Conservation (phyloP, 2,888 invertebrate species). For the Erannis defoliaria region DNA sequence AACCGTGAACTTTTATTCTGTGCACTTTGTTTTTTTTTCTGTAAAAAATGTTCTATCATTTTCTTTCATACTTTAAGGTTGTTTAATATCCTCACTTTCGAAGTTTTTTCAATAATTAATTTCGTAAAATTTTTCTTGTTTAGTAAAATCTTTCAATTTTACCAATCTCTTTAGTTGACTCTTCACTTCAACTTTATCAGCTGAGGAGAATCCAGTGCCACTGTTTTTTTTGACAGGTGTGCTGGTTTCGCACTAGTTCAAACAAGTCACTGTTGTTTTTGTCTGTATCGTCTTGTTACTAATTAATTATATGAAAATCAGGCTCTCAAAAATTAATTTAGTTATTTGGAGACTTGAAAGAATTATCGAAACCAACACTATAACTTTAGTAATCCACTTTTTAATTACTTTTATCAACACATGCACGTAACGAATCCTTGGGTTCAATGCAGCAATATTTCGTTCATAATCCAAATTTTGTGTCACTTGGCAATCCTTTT, state of each 20-base stretch:
- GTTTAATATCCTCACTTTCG: background rate
- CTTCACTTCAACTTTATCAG: conserved; percentile 64
- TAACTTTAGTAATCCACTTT: conserved; percentile 54
- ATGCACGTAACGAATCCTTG: conserved; percentile 65
- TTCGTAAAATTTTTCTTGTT: conserved; percentile 16
- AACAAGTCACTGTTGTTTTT: conserved; percentile 28
- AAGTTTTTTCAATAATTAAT: conserved; percentile 10
- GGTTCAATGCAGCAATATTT: conserved; percentile 62
- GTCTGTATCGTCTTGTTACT: background rate
- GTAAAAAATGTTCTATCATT: background rate
- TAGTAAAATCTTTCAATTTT: conserved; percentile 20
- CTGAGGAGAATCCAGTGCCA: conserved; percentile 67
- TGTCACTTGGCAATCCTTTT: conserved; percentile 78
- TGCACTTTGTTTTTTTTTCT: conserved; percentile 11
- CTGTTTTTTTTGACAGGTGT: conserved; percentile 59
- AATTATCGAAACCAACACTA: conserved; percentile 53
- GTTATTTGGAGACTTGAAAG: conserved; percentile 50
- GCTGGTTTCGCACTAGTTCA: conserved; percentile 26
- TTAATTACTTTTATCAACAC: conserved; percentile 69
- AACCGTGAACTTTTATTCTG: conserved; percentile 34
- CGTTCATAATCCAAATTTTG: conserved; percentile 72
- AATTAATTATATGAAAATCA: conserved; percentile 17
- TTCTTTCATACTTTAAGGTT: conserved; percentile 2
- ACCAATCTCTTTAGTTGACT: conserved; percentile 60
- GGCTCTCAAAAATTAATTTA: background rate